phyloP scores from a whole-genome alignment of 2,888 invertebrate genomes.

The Meloe dianella region DNA sequence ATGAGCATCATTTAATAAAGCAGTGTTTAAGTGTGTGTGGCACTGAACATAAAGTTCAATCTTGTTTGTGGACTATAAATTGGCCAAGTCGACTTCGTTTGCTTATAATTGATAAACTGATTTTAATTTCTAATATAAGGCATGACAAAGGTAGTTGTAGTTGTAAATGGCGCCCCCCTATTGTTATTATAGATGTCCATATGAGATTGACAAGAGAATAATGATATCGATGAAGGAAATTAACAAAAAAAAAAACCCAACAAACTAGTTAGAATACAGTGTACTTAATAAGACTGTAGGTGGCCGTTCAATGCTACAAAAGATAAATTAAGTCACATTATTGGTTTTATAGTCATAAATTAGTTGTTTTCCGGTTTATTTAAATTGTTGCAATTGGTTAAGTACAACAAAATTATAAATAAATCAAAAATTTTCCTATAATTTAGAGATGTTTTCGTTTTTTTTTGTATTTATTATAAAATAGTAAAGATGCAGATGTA shows the following conservation, averaged over 20 bases:
- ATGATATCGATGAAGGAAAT: neutral
- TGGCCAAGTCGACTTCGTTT: neutral
- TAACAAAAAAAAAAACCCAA: neutral
- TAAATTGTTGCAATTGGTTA: conserved; percentile 16
- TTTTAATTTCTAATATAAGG: neutral
- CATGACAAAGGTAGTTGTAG: neutral
- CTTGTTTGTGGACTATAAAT: no score
- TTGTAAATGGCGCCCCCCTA: conserved; percentile 5
- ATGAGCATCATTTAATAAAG: no score
- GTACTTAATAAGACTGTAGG: conserved; percentile 23
- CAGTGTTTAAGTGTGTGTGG: no score
- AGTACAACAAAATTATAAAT: neutral
- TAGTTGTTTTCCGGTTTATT: conserved; percentile 15
- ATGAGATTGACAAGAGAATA: neutral
- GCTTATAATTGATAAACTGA: neutral
- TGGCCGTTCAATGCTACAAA: conserved; percentile 21
- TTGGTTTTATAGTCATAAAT: conserved; percentile 26
- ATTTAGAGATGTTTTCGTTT: neutral
- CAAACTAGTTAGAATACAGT: conserved; percentile 15
- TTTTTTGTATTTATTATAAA: neutral
- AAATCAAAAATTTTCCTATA: neutral
- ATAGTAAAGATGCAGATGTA: neutral
- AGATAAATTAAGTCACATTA: conserved; percentile 20
- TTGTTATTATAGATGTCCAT: conserved; percentile 1
- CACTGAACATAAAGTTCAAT: no score